phyloP scores from a whole-genome alignment of 2,888 invertebrate species.

The Osmoderma eremita region DNA sequence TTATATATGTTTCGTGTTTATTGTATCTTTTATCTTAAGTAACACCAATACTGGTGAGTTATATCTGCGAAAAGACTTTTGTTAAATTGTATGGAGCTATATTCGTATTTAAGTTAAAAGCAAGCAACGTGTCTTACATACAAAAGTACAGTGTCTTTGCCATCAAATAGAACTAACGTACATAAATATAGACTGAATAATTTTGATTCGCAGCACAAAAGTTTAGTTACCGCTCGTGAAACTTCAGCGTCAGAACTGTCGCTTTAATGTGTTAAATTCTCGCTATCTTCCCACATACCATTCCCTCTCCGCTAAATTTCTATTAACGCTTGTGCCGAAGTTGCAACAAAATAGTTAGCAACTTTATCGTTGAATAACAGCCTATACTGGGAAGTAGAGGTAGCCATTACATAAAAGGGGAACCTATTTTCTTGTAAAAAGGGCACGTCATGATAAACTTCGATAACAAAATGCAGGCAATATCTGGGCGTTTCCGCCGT shows the following conservation, averaged over 20 bases:
- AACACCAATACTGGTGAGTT: no score
- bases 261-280: constrained; percentile 15
- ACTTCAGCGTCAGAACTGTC: constrained; percentile 4
- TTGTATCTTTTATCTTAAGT: no score
- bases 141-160: no score
- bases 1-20: no score
- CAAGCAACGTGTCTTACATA: no score
- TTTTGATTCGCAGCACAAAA: neutral
- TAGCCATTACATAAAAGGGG: neutral
- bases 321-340: constrained; percentile 4
- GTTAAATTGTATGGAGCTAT: no score
- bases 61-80: no score
- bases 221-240: neutral
- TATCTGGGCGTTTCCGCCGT: neutral
- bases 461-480: neutral
- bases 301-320: constrained; percentile 8
- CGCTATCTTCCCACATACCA: constrained; percentile 1
- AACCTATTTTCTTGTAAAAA: neutral
- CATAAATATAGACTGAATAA: neutral
- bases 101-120: no score
- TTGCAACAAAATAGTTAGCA: constrained; percentile 12
- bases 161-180: no score
- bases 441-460: neutral
- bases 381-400: neutral
- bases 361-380: constrained; percentile 4